These are phyloP conservation scores for Zoroaster sp. DNA, from an alignment of 53 echinoderm and acorn worm species.

Conservation along the genomic window DNA sequence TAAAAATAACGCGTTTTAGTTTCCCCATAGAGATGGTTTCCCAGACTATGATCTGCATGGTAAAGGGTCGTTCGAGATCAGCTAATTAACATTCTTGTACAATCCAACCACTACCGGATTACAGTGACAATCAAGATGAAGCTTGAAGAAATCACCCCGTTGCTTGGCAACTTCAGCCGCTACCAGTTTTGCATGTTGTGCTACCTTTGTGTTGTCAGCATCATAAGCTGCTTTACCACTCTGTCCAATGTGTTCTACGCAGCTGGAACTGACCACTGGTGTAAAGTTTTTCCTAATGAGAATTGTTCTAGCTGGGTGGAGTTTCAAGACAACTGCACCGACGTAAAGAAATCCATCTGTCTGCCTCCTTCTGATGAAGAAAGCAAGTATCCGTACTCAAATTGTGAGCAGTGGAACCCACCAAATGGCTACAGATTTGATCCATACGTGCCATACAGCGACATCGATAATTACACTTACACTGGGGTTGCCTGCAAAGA, in stretches of 20 bases:
- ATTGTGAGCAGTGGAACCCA: not conserved
- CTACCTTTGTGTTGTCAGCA: constrained; percentile 49
- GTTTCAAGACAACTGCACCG: not conserved
- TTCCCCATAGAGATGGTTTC: too few species aligned
- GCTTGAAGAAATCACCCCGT: constrained; percentile 65
- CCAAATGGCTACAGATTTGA: not conserved
- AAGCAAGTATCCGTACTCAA: not conserved
- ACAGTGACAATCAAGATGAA: constrained; percentile 28
- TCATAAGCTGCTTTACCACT: constrained; percentile 31
- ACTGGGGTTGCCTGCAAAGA: constrained; percentile 43
- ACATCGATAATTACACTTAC: not conserved
- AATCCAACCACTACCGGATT: not conserved
- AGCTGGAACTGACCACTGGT: constrained; percentile 71
- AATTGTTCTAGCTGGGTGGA: not conserved
- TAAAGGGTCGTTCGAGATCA: too few species aligned
- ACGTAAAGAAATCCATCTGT: not conserved
- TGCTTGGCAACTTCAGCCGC: constrained; percentile 78
- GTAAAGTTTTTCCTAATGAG: constrained; percentile 7
- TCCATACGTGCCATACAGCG: not conserved
- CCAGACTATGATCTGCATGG: too few species aligned
- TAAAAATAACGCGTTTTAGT: too few species aligned
- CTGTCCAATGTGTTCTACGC: constrained; percentile 78
- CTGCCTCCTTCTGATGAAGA: not conserved
- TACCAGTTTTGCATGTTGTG: constrained; percentile 70
- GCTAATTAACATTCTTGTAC: too few species aligned